These are phyloP conservation scores for Dissostichus mawsoni DNA, from an alignment of 2,113 vertebrate genomes.

Conservation along the genomic window DNA sequence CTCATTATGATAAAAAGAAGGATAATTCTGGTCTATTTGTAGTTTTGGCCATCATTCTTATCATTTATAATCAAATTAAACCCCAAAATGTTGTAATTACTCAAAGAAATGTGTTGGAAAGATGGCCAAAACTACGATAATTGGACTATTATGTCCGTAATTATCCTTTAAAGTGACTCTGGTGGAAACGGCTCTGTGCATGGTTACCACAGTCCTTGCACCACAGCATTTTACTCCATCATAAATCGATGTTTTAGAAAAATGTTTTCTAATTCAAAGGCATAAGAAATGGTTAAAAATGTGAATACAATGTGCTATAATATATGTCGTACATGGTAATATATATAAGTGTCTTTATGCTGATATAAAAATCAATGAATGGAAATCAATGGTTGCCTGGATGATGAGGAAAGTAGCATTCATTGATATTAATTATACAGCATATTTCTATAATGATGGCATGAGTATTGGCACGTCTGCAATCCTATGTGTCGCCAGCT, in stretches of 20 bases:
- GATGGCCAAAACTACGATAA: neutral
- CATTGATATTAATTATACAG: neutral
- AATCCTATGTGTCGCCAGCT: no score
- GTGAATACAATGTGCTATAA: neutral
- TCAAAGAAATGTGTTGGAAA: neutral
- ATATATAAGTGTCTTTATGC: neutral
- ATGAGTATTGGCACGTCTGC: neutral
- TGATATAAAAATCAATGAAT: neutral
- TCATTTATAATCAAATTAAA: no score
- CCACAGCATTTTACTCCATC: neutral
- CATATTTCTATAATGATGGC: neutral
- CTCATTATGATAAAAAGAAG: no score
- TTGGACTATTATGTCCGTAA: neutral
- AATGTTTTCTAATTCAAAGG: neutral
- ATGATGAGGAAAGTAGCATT: neutral
- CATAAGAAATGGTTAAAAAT: neutral
- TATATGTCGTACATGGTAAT: neutral
- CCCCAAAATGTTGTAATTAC: neutral
- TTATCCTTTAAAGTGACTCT: constrained; percentile 9
- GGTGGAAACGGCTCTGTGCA: constrained; percentile 28
- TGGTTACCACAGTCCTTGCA: constrained; percentile 22
- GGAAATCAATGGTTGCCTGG: neutral
- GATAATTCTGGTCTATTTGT: no score
- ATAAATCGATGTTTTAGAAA: no score
- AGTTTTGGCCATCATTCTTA: no score